Evolutionary conservation across 2,888 invertebrate species (phyloP).

Genomic region (Parascotia fuliginaria): DNA sequence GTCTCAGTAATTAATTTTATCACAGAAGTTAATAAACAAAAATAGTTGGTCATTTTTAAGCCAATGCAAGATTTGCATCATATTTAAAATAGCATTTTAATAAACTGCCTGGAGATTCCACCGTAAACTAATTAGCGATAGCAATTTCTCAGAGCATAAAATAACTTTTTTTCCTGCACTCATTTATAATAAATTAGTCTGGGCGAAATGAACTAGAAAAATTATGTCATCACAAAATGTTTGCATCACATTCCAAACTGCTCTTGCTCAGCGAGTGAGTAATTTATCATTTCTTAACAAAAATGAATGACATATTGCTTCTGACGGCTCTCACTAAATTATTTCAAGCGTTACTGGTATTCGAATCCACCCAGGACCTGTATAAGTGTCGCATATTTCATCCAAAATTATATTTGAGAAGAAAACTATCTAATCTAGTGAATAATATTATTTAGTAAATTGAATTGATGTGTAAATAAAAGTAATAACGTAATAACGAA

Average conservation of each 20-base stretch:
- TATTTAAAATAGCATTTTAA: slow-evolving; percentile 6
- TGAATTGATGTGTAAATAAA: slow-evolving; percentile 6
- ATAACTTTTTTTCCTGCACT: slow-evolving; percentile 31
- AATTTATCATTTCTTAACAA: slow-evolving; percentile 58
- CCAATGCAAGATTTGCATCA: slow-evolving; percentile 6
- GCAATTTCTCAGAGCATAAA: slow-evolving; percentile 29
- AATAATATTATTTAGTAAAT: not conserved
- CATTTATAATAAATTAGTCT: slow-evolving; percentile 45
- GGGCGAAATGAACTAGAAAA: slow-evolving; percentile 54
- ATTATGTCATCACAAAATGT: slow-evolving; percentile 45
- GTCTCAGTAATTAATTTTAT: no score
- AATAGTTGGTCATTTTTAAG: not conserved
- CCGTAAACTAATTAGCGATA: slow-evolving; percentile 27
- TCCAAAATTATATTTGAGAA: slow-evolving; percentile 19
- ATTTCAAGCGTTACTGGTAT: slow-evolving; percentile 37
- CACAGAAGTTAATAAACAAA: not conserved
- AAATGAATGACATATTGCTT: slow-evolving; percentile 52
- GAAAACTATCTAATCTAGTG: no score
- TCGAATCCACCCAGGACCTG: slow-evolving; percentile 23
- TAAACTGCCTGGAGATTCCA: slow-evolving; percentile 14
- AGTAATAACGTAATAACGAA: slow-evolving; percentile 34
- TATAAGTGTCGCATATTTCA: slow-evolving; percentile 41
- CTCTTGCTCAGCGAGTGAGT: slow-evolving; percentile 23
- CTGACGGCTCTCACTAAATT: slow-evolving; percentile 42
- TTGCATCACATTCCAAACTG: slow-evolving; percentile 48